A percentile compares a stretch with the other conserved stretches of the same genome.
These are phyloP conservation scores for Drosophila siamana DNA, from an alignment of 2,888 invertebrate genomes.

Conservation along the genomic window DNA sequence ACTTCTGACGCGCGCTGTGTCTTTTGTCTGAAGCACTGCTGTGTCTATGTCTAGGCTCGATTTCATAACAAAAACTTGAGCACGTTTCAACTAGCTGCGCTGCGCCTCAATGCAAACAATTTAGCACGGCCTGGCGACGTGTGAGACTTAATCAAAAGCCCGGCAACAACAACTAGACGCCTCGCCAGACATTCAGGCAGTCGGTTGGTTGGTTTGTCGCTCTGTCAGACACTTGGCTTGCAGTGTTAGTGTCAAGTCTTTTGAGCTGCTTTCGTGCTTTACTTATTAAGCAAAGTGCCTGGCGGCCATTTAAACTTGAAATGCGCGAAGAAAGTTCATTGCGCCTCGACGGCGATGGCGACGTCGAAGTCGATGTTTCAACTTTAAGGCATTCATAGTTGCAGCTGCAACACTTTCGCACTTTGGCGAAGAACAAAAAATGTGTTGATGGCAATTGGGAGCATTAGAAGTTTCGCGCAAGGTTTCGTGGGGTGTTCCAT, in stretches of 20 bases:
- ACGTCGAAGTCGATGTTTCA: not conserved
- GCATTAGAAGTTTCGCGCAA: not conserved
- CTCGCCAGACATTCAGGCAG: conserved; percentile 1
- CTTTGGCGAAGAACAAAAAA: conserved; percentile 34
- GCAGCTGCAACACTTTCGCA: conserved; percentile 17
- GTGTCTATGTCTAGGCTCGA: conserved; percentile 72
- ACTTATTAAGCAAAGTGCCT: conserved; percentile 77
- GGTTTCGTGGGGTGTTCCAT: no score
- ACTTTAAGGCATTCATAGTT: conserved; percentile 26
- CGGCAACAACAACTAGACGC: not conserved
- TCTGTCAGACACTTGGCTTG: conserved; percentile 36
- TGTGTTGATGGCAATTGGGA: conserved; percentile 30
- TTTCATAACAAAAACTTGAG: conserved; percentile 80
- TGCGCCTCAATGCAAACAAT: conserved; percentile 74
- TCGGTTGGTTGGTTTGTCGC: no score
- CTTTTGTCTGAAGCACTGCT: conserved; percentile 61
- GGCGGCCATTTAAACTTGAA: conserved; percentile 76
- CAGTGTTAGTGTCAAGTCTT: conserved; percentile 33
- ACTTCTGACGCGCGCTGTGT: conserved; percentile 50
- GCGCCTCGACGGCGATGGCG: conserved; percentile 46
- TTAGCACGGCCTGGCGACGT: conserved; percentile 73
- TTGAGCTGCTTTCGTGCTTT: conserved; percentile 33
- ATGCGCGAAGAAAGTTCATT: conserved; percentile 72
- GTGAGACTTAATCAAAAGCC: conserved; percentile 78
- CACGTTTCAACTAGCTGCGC: conserved; percentile 58